Evolutionary conservation across 2,113 vertebrate species (phyloP).

Genomic region (Pollachius pollachius): DNA sequence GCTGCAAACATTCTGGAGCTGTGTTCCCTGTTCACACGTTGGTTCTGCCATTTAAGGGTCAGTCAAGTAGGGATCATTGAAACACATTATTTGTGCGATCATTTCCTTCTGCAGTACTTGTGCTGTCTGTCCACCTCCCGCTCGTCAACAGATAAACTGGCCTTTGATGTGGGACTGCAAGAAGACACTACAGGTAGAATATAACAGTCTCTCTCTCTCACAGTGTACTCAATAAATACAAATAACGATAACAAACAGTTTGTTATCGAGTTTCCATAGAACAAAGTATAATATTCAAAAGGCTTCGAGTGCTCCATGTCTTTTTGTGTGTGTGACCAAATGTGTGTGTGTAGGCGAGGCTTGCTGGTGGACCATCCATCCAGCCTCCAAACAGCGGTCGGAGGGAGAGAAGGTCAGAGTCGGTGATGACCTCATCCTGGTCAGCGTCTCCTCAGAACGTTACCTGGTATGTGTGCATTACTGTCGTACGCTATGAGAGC

Average conservation of each 20-base stretch:
- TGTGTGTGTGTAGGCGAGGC: constrained; percentile 77
- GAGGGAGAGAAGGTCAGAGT: constrained; percentile 94
- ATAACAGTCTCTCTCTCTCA: too few species aligned
- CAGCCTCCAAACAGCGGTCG: constrained; percentile 76
- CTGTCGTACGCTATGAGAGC: too few species aligned
- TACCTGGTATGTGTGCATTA: constrained; percentile 79
- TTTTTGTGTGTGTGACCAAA: background rate
- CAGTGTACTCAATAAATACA: too few species aligned
- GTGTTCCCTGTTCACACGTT: too few species aligned
- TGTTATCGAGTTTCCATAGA: background rate
- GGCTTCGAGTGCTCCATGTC: background rate
- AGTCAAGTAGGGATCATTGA: too few species aligned
- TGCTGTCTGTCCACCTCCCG: constrained; percentile 93
- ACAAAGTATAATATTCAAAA: background rate
- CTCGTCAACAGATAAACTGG: constrained; percentile 94
- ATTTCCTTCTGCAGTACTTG: constrained; percentile 77
- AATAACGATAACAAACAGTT: too few species aligned
- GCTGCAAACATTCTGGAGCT: too few species aligned
- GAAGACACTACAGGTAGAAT: constrained; percentile 85
- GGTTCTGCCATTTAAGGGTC: too few species aligned
- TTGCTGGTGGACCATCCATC: constrained; percentile 82
- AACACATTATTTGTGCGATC: too few species aligned
- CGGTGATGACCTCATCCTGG: constrained; percentile 95
- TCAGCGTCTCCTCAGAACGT: constrained; percentile 95
- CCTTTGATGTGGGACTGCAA: constrained; percentile 94